A percentile compares a stretch with the other conserved stretches of the same genome.
phyloP scores from a whole-genome alignment of 2,888 invertebrate genomes.

The Cepaea hortensis region DNA sequence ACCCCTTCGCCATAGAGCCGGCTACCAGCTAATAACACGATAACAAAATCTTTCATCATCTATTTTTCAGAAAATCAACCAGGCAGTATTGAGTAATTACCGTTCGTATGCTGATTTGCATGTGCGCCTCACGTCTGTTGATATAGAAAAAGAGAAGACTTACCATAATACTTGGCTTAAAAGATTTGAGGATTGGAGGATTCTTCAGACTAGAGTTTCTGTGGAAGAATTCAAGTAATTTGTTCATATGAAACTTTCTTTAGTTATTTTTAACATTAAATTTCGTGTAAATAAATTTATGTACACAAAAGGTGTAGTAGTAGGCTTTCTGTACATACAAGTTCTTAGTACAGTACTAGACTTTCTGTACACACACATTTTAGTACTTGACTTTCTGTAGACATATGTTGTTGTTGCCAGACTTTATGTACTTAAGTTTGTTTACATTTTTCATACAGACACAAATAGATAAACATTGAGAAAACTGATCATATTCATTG shows the following conservation, averaged over 20 bases:
- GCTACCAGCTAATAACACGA: too few relatives aligned
- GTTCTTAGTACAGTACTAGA: too few relatives aligned
- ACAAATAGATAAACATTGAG: slow-evolving; percentile 50
- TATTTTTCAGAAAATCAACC: slow-evolving; percentile 70
- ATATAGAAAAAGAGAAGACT: slow-evolving; percentile 74
- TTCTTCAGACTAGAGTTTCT: slow-evolving; percentile 64
- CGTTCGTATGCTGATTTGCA: slow-evolving; percentile 73
- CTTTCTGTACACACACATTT: too few relatives aligned
- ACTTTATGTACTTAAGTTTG: neutral
- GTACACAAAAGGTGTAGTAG: too few relatives aligned
- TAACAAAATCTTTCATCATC: neutral
- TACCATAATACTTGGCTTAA: slow-evolving; percentile 69
- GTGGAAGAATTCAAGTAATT: slow-evolving; percentile 67
- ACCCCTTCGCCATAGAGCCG: too few relatives aligned
- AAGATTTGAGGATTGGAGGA: slow-evolving; percentile 72
- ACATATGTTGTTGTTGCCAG: too few relatives aligned
- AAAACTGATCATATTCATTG: slow-evolving; percentile 68
- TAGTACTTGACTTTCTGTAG: too few relatives aligned
- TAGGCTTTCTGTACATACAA: too few relatives aligned
- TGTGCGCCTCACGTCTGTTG: slow-evolving; percentile 71
- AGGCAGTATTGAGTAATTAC: slow-evolving; percentile 74
- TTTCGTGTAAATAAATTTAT: too few relatives aligned
- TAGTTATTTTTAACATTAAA: too few relatives aligned
- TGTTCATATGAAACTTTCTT: too few relatives aligned
- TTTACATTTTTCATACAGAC: neutral